These are phyloP conservation scores for Pristis pectinata DNA, from an alignment of 2,797 vertebrate species.

Conservation along the genomic window DNA sequence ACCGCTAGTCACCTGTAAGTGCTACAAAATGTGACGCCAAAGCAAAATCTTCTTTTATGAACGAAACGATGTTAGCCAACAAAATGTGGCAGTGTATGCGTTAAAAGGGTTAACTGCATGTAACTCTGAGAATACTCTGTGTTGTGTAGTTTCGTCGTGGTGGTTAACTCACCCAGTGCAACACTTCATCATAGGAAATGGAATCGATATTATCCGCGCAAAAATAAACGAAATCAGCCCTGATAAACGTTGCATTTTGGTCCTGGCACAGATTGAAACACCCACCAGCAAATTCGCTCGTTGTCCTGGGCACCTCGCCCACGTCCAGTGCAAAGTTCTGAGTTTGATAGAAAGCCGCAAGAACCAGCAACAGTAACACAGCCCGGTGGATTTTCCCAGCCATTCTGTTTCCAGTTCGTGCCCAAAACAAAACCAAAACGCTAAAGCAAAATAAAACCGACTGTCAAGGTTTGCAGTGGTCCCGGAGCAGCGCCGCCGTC, in stretches of 20 bases:
- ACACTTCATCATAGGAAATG: no score
- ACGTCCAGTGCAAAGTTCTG: background rate
- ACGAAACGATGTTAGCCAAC: background rate
- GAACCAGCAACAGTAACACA: background rate
- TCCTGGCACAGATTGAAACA: background rate
- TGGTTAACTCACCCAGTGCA: background rate
- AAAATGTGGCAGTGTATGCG: no score
- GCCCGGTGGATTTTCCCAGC: background rate
- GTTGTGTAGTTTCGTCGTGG: no score
- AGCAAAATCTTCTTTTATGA: no score
- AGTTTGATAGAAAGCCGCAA: background rate
- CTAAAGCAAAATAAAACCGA: background rate
- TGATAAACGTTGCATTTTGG: background rate
- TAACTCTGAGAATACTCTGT: background rate
- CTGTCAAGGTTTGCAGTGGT: background rate
- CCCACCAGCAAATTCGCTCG: background rate
- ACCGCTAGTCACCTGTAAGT: background rate
- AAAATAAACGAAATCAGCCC: no score
- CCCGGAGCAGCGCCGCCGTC: background rate
- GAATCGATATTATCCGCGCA: no score
- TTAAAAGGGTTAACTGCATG: no score
- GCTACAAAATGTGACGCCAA: no score
- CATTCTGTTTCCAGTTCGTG: no score
- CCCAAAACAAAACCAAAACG: background rate
- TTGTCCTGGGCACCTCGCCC: background rate